Conservation (phyloP, 2,888 invertebrate species). For the Tipula vernalis region DNA sequence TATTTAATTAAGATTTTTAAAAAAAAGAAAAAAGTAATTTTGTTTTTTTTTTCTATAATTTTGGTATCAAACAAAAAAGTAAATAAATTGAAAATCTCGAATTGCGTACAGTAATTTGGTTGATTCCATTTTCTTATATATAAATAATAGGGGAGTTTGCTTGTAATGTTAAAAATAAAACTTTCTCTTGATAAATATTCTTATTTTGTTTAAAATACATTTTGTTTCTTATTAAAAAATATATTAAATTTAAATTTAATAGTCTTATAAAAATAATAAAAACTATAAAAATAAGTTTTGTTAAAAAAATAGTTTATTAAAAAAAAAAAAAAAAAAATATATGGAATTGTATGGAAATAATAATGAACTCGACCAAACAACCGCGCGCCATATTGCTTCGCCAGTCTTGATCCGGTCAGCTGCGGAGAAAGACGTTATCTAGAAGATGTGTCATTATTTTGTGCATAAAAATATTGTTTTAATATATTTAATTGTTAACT, state of each 20-base stretch:
- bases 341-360: slow-evolving; percentile 9
- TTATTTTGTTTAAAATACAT: not conserved
- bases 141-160: not conserved
- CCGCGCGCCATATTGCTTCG: slow-evolving; percentile 30
- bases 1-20: not conserved
- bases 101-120: slow-evolving; percentile 10
- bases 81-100: slow-evolving; percentile 7
- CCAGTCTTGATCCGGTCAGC: slow-evolving; percentile 48
- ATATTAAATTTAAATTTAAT: not conserved
- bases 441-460: slow-evolving; percentile 30
- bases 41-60: not conserved
- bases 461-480: slow-evolving; percentile 15
- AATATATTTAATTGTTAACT: slow-evolving; percentile 5
- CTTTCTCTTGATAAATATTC: not conserved
- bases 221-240: not conserved
- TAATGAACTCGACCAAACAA: slow-evolving; percentile 25
- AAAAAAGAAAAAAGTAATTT: not conserved
- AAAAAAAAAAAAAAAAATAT: not conserved
- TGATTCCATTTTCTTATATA: not conserved
- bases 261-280: not conserved
- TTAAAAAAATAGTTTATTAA: not conserved
- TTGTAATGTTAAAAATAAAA: not conserved
- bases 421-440: slow-evolving; percentile 38
- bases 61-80: not conserved
- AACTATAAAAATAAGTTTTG: not conserved